These are phyloP conservation scores for Chrysogorgia sp. DNA, from an alignment of 92 coral and sea anemone genomes.

Conservation along the genomic window DNA sequence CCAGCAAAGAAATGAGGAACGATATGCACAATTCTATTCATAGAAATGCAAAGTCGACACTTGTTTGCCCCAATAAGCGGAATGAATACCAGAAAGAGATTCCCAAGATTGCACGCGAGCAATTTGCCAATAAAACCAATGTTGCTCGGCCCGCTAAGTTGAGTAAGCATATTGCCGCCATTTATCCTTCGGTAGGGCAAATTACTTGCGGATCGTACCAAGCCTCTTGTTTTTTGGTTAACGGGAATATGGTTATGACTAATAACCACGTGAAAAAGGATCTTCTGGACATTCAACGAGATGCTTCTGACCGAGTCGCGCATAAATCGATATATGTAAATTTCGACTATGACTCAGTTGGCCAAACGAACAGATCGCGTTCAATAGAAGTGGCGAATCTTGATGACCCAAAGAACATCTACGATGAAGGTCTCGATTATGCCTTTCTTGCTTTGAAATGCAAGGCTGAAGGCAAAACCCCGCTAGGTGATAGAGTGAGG, in stretches of 20 bases:
- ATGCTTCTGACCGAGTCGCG: background rate
- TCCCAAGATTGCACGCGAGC: background rate
- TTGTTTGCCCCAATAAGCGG: background rate
- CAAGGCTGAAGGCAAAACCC: background rate
- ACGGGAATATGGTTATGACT: background rate
- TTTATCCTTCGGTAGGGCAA: background rate
- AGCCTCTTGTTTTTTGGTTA: slow-evolving; percentile 18
- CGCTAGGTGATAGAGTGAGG: background rate
- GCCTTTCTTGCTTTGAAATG: background rate
- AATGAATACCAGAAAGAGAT: background rate
- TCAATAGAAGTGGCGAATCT: background rate
- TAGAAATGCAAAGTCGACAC: background rate
- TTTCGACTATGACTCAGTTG: slow-evolving; percentile 4
- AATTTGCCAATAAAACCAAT: background rate
- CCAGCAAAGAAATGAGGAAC: background rate
- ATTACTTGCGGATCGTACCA: background rate
- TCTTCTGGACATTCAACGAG: background rate
- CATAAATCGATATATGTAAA: background rate
- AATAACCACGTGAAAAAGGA: slow-evolving; percentile 7
- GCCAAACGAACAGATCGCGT: background rate
- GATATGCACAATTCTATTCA: background rate
- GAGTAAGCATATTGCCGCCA: background rate
- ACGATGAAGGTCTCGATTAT: background rate
- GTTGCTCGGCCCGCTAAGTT: background rate
- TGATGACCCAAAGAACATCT: background rate